A percentile compares a stretch with the other conserved stretches of the same genome.
Evolutionary conservation across 1,140 invertebrate species (phyloP).

Genomic region (Patella vulgata): DNA sequence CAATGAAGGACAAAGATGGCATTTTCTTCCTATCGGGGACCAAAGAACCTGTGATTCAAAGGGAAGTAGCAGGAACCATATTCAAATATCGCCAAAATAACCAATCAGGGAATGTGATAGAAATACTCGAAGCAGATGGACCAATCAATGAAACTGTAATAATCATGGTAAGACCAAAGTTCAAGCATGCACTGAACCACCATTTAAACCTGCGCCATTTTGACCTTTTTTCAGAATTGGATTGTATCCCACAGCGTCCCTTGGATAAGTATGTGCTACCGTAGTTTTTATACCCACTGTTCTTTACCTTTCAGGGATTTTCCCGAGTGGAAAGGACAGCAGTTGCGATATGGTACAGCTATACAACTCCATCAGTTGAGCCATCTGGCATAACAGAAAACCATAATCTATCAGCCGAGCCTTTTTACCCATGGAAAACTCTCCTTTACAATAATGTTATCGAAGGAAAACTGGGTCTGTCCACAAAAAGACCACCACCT

Average conservation of each 20-base stretch:
- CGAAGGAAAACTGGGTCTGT: constrained; percentile 2
- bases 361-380: background rate
- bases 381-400: background rate
- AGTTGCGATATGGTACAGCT: constrained; percentile 1
- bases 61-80: constrained; percentile 1
- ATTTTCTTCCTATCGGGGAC: background rate
- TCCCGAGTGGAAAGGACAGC: background rate
- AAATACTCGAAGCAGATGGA: constrained; percentile 4
- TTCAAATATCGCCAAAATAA: background rate
- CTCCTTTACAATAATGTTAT: constrained; percentile 4
- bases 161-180: constrained; percentile 4
- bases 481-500: background rate
- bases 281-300: too few species aligned
- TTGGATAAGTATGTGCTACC: too few species aligned
- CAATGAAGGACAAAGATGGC: constrained; percentile 7
- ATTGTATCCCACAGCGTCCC: too few species aligned
- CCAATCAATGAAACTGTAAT: constrained; percentile 10
- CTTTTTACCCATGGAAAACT: constrained; percentile 9
- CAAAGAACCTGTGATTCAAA: background rate
- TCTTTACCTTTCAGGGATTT: constrained; percentile 9
- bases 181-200: too few species aligned
- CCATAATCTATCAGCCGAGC: background rate
- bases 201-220: too few species aligned
- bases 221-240: too few species aligned
- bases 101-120: background rate